Conservation (phyloP, 2,113 vertebrate species). For the Aleadryas rufinucha region DNA sequence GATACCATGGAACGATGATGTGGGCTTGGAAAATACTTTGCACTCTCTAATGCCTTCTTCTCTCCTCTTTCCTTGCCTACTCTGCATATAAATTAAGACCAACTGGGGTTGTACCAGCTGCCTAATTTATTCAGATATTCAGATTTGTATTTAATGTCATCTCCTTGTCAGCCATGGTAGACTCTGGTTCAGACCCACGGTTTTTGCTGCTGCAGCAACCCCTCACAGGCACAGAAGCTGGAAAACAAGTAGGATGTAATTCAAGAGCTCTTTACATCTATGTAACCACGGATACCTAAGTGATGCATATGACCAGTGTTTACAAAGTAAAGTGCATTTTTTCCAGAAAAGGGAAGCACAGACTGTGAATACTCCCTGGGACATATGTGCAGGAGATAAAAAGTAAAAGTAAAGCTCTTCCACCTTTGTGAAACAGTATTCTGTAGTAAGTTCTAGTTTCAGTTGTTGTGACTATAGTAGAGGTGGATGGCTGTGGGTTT, state of each 20-base stretch:
- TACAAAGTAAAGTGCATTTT: not conserved
- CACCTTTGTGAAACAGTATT: not conserved
- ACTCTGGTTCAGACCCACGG: not conserved
- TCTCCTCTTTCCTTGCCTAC: not conserved
- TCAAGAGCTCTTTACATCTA: not conserved
- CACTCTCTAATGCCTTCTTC: not conserved
- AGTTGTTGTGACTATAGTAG: not conserved
- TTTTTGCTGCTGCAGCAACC: not conserved
- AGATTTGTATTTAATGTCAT: not conserved
- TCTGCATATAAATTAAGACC: not conserved
- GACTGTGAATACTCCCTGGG: not conserved
- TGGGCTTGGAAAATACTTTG: not conserved
- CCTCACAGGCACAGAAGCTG: not conserved
- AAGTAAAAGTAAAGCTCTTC: not conserved
- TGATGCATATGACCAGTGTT: not conserved
- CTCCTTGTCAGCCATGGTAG: not conserved
- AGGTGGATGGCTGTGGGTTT: not conserved
- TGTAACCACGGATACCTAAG: not conserved
- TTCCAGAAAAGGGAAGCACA: constrained; percentile 2
- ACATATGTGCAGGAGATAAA: not conserved
- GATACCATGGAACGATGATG: not conserved
- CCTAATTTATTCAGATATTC: not conserved
- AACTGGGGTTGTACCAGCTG: not conserved
- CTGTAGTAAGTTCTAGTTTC: not conserved
- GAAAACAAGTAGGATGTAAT: not conserved